Evolutionary conservation across 1,140 invertebrate genomes (phyloP).

Genomic region (Aphelenchoides besseyi): DNA sequence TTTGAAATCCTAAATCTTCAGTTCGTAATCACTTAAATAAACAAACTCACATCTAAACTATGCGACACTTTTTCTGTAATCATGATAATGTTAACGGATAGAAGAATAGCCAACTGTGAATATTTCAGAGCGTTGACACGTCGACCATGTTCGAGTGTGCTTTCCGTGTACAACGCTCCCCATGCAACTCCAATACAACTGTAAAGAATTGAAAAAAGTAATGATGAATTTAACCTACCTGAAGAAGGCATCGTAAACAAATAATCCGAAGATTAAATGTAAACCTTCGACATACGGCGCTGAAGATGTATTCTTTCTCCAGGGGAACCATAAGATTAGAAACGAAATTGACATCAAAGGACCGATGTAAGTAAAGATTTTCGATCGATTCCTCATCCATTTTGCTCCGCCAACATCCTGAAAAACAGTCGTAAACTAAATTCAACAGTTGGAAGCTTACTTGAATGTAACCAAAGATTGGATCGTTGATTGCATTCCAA

Average conservation of each 20-base stretch:
- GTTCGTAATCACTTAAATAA: neutral
- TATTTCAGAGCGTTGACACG: slow-evolving; percentile 62
- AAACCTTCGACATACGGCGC: slow-evolving; percentile 59
- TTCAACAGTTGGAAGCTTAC: slow-evolving; percentile 35
- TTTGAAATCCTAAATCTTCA: slow-evolving; percentile 30
- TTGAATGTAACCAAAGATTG: slow-evolving; percentile 64
- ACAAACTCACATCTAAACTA: slow-evolving; percentile 57
- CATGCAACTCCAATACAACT: slow-evolving; percentile 63
- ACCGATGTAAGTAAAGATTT: slow-evolving; percentile 63
- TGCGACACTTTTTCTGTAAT: slow-evolving; percentile 57
- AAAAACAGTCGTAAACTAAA: slow-evolving; percentile 64
- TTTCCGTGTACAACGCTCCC: slow-evolving; percentile 64
- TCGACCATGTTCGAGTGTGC: slow-evolving; percentile 56
- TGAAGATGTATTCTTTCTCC: slow-evolving; percentile 43
- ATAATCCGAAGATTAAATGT: slow-evolving; percentile 64
- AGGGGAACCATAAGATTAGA: slow-evolving; percentile 65
- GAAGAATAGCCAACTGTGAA: slow-evolving; percentile 55
- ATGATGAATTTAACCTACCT: slow-evolving; percentile 54
- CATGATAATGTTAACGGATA: slow-evolving; percentile 54
- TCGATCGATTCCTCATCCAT: slow-evolving; percentile 62
- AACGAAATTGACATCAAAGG: slow-evolving; percentile 64
- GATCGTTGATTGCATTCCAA: slow-evolving; percentile 66
- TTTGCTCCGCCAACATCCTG: slow-evolving; percentile 46
- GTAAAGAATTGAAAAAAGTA: slow-evolving; percentile 20
- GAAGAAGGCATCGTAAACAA: slow-evolving; percentile 65